A percentile compares a stretch with the other conserved stretches of the same genome.
phyloP scores from a whole-genome alignment of 2,888 invertebrate genomes.

The Sesia apiformis region DNA sequence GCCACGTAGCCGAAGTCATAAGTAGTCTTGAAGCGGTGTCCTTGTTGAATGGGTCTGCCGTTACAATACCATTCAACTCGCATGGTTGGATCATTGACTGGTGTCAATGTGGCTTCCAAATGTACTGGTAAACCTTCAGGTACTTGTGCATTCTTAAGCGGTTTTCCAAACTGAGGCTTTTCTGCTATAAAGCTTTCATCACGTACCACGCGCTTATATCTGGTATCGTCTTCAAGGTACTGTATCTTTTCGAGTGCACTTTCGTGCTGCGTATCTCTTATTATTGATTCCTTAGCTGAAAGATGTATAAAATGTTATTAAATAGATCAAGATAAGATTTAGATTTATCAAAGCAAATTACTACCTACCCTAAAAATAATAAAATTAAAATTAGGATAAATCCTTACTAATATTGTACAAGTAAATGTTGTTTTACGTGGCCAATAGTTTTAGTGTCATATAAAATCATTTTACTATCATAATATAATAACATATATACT shows the following conservation, averaged over 20 bases:
- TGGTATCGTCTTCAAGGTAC: slow-evolving; percentile 89
- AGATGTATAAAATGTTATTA: slow-evolving; percentile 11
- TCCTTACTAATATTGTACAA: too few species aligned
- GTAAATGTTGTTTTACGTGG: too few species aligned
- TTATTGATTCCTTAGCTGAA: slow-evolving; percentile 86
- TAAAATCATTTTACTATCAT: too few species aligned
- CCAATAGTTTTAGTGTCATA: too few species aligned
- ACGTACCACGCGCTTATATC: slow-evolving; percentile 80
- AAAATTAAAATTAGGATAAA: too few species aligned
- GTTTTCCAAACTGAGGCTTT: slow-evolving; percentile 92
- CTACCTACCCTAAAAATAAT: too few species aligned
- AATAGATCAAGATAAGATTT: neutral
- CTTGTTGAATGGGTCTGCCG: slow-evolving; percentile 92
- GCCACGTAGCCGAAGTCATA: slow-evolving; percentile 99
- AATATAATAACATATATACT: slow-evolving; percentile 38
- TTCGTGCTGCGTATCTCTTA: slow-evolving; percentile 93
- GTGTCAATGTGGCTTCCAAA: slow-evolving; percentile 94
- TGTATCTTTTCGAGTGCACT: slow-evolving; percentile 94
- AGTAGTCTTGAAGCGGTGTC: slow-evolving; percentile 96
- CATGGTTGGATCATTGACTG: slow-evolving; percentile 99
- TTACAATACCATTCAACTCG: slow-evolving; percentile 98
- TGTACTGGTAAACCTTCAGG: slow-evolving; percentile 92
- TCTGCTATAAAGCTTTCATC: slow-evolving; percentile 86
- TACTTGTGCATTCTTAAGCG: slow-evolving; percentile 88
- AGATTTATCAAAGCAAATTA: too few species aligned